Percentiles rank a stretch among this genome's conserved stretches.
phyloP scores from a whole-genome alignment of 2,113 vertebrate genomes.

The Mesoclemmys tuberculata region DNA sequence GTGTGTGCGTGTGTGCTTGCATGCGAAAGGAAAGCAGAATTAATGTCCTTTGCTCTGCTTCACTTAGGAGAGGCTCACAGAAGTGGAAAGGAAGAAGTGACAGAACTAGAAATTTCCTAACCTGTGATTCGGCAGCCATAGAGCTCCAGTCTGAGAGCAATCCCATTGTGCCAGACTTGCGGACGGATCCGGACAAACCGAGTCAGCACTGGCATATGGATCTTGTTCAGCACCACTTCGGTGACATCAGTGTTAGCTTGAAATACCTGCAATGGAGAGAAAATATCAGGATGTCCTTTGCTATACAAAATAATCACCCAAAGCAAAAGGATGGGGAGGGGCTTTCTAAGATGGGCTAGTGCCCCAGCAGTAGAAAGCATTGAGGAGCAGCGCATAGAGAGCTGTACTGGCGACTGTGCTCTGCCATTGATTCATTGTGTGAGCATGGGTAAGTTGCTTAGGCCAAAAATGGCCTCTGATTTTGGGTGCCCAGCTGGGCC shows the following conservation, averaged over 20 bases:
- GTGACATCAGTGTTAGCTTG: slow-evolving; percentile 91
- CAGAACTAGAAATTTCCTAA: slow-evolving; percentile 52
- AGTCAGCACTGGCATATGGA: slow-evolving; percentile 91
- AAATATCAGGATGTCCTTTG: neutral
- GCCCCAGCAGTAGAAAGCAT: neutral
- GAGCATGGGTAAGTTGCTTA: neutral
- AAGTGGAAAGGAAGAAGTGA: neutral
- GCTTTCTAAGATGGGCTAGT: neutral
- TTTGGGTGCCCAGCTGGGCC: neutral
- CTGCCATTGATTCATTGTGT: neutral
- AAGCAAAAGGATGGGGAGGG: neutral
- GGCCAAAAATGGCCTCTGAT: neutral
- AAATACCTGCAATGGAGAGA: slow-evolving; percentile 83
- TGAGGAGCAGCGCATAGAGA: neutral
- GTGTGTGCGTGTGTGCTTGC: neutral
- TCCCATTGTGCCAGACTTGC: slow-evolving; percentile 93
- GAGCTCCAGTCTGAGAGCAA: slow-evolving; percentile 93
- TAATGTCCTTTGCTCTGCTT: neutral
- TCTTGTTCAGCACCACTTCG: slow-evolving; percentile 94
- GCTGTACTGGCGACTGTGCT: accelerated
- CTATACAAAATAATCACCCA: neutral
- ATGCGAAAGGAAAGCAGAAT: neutral
- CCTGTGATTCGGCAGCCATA: slow-evolving; percentile 97
- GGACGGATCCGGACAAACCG: slow-evolving; percentile 93
- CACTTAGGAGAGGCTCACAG: neutral